Conservation (phyloP, 2,888 invertebrate species). For the Incurvaria masculella region DNA sequence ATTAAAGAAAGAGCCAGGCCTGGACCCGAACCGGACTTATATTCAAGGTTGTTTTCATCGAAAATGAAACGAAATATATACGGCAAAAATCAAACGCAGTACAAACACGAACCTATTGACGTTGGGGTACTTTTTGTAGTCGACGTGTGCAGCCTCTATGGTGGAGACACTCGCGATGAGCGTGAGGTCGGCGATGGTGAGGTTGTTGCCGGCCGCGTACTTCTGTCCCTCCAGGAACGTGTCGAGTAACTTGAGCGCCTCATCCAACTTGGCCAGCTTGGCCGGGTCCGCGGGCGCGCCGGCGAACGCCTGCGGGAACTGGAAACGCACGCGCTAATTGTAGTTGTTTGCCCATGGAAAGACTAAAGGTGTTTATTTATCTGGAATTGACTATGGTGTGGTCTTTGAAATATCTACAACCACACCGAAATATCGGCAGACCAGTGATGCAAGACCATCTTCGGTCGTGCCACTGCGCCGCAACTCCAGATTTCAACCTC, state of each 20-base stretch:
- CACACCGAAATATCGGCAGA: too few relatives aligned
- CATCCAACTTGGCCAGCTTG: conserved; percentile 59
- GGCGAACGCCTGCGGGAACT: conserved; percentile 57
- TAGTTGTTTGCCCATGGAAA: background rate
- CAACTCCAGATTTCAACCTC: too few relatives aligned
- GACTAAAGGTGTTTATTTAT: background rate
- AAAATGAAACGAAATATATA: conserved; percentile 9
- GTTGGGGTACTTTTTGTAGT: conserved; percentile 61
- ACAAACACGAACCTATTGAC: conserved; percentile 32
- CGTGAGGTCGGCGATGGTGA: conserved; percentile 73
- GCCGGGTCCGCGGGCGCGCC: conserved; percentile 55
- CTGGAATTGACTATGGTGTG: too few relatives aligned
- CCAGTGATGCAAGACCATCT: too few relatives aligned
- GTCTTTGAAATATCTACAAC: too few relatives aligned
- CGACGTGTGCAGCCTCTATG: conserved; percentile 58
- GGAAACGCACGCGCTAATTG: conserved; percentile 6
- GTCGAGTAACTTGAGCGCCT: conserved; percentile 62
- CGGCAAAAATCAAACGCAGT: too few relatives aligned
- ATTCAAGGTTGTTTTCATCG: background rate
- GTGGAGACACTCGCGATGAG: conserved; percentile 65
- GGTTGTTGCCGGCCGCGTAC: conserved; percentile 63
- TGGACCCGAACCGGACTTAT: conserved; percentile 14
- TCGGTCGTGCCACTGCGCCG: too few relatives aligned
- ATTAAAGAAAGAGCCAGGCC: too few relatives aligned
- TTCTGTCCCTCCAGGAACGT: conserved; percentile 60